These are phyloP conservation scores for Acropternis orthonyx DNA, from an alignment of 2,797 vertebrate genomes.

Conservation along the genomic window DNA sequence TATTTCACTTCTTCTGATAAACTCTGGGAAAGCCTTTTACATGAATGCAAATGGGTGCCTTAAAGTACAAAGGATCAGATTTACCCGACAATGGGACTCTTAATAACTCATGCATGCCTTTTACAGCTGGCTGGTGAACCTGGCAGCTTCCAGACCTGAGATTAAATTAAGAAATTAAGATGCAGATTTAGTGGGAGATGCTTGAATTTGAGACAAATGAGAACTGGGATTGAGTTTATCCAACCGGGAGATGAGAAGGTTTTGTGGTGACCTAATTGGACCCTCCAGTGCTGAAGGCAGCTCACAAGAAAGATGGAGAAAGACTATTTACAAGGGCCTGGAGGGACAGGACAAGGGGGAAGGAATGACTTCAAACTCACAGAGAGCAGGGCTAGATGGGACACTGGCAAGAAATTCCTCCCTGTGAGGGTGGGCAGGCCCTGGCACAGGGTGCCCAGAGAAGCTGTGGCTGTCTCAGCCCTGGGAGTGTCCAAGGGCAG, in stretches of 20 bases:
- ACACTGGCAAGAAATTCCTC: rapidly evolving
- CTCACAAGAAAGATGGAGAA: not conserved
- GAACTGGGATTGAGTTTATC: not conserved
- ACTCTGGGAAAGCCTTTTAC: not conserved
- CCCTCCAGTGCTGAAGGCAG: not conserved
- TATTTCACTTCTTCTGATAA: conserved; percentile 46
- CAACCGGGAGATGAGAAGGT: not conserved
- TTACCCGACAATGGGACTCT: not conserved
- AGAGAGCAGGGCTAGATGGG: rapidly evolving
- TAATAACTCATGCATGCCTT: not conserved
- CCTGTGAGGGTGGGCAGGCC: rapidly evolving
- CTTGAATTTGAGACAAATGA: not conserved
- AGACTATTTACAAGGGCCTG: not conserved
- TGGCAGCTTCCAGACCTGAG: not conserved
- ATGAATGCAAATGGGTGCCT: conserved; percentile 48
- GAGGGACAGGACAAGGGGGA: not conserved
- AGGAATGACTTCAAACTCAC: not conserved
- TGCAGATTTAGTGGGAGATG: not conserved
- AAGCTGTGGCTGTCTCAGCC: not conserved
- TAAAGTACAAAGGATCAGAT: conserved; percentile 16
- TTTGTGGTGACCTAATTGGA: not conserved
- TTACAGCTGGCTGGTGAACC: not conserved
- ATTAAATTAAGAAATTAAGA: conserved; percentile 47
- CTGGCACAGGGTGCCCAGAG: not conserved
- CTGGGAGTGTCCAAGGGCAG: not conserved